These are phyloP conservation scores for Dendrophyllia cribrosa DNA, from an alignment of 64 coral and sea anemone species.

Conservation along the genomic window DNA sequence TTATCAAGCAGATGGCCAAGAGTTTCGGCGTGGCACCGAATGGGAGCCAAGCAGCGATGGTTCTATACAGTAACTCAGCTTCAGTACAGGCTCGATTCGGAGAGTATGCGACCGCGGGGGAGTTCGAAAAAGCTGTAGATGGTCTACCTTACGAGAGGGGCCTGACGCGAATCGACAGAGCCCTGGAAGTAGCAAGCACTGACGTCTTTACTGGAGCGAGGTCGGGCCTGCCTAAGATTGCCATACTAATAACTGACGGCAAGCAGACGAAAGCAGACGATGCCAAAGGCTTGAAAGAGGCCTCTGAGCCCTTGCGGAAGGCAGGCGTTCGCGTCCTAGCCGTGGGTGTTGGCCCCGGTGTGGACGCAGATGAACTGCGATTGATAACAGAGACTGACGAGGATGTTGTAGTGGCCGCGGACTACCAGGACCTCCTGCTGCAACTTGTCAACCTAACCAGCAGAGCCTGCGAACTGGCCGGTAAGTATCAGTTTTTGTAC, in stretches of 20 bases:
- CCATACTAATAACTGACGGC: conserved; percentile 32
- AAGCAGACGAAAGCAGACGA: background rate
- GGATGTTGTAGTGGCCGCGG: conserved; percentile 26
- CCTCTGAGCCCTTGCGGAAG: conserved; percentile 9
- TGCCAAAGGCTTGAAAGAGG: background rate
- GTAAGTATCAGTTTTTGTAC: no score
- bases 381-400: conserved; percentile 33
- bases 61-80: conserved; percentile 27
- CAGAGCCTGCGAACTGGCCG: conserved; percentile 14
- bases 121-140: conserved; percentile 15
- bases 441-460: conserved; percentile 48
- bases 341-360: conserved; percentile 12
- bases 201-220: conserved; percentile 55
- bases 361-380: conserved; percentile 30
- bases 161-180: conserved; percentile 67
- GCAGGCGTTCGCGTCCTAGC: conserved; percentile 22
- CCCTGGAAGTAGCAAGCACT: conserved; percentile 29
- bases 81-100: background rate
- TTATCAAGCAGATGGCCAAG: background rate
- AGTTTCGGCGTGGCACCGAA: background rate
- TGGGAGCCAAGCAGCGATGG: background rate
- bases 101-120: conserved; percentile 1
- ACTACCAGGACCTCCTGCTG: conserved; percentile 11
- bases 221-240: conserved; percentile 21
- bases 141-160: conserved; percentile 47